A percentile compares a stretch with the other conserved stretches of the same genome.
Evolutionary conservation across 2,888 invertebrate species (phyloP).

Genomic region (Lasioglossum leucozonium): DNA sequence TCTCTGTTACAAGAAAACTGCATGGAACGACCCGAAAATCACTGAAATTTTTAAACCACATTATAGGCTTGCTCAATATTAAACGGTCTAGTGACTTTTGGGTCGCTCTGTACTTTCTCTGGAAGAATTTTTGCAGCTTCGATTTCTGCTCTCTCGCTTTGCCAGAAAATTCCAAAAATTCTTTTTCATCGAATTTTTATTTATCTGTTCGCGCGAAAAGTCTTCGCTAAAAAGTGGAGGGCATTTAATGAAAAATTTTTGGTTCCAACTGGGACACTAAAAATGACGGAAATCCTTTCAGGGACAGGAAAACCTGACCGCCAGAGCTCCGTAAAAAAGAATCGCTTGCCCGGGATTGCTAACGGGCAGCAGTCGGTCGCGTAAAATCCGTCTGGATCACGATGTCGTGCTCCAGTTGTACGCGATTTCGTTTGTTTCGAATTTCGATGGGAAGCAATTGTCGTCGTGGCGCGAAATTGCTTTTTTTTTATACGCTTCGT

Average conservation of each 20-base stretch:
- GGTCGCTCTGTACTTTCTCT: too few relatives aligned
- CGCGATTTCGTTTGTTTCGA: background rate
- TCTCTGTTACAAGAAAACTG: background rate
- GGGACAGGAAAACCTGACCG: background rate
- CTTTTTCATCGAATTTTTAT: background rate
- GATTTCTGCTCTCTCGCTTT: background rate
- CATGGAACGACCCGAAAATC: too few relatives aligned
- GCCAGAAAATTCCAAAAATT: background rate
- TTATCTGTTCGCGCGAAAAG: background rate
- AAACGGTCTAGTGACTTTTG: background rate
- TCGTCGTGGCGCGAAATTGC: background rate
- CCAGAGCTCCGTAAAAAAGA: background rate
- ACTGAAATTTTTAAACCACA: too few relatives aligned
- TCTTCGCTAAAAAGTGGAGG: background rate
- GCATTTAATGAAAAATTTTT: background rate
- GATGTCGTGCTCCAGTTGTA: background rate
- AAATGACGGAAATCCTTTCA: background rate
- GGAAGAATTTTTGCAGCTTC: background rate
- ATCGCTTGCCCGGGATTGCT: too few relatives aligned
- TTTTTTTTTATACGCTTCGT: background rate
- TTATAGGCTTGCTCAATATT: background rate
- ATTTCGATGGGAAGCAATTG: background rate
- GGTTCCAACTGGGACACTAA: background rate
- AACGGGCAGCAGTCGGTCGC: background rate
- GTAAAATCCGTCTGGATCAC: background rate